Conservation (phyloP, 2,797 vertebrate species). For the Sebastes hopkinsi region DNA sequence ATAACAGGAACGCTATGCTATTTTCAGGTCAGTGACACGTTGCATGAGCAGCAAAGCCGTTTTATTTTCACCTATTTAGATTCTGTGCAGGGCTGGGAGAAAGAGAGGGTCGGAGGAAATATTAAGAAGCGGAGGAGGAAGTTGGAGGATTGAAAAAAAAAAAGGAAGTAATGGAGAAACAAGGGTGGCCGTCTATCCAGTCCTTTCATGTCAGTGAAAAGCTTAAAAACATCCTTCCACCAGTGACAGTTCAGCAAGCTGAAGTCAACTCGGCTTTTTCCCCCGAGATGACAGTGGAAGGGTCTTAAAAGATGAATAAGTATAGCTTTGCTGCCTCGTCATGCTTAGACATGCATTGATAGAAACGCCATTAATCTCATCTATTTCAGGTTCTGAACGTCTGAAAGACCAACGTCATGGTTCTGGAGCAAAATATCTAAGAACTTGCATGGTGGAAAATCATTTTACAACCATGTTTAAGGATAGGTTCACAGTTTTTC, state of each 20-base stretch:
- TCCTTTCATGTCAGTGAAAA: slow-evolving; percentile 46
- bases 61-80: slow-evolving; percentile 1
- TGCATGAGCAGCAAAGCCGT: neutral
- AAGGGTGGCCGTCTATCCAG: slow-evolving; percentile 24
- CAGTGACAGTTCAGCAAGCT: slow-evolving; percentile 56
- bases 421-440: slow-evolving; percentile 7
- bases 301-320: slow-evolving; percentile 70
- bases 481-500: neutral
- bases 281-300: slow-evolving; percentile 49
- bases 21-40: neutral
- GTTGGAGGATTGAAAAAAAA: slow-evolving; percentile 22
- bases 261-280: slow-evolving; percentile 48
- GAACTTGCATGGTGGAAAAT: neutral
- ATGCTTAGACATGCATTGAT: slow-evolving; percentile 46
- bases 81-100: neutral
- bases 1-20: neutral
- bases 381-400: slow-evolving; percentile 37
- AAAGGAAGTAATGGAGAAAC: slow-evolving; percentile 12
- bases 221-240: slow-evolving; percentile 51
- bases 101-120: neutral
- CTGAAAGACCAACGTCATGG: slow-evolving; percentile 6
- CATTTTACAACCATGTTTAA: neutral
- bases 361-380: slow-evolving; percentile 51
- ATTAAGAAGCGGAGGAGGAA: neutral
- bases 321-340: slow-evolving; percentile 53